Evolutionary conservation across 2,888 invertebrate species (phyloP), one percentile per base, ranked within the genome.

Genomic region (Pammene aurita): DNA sequence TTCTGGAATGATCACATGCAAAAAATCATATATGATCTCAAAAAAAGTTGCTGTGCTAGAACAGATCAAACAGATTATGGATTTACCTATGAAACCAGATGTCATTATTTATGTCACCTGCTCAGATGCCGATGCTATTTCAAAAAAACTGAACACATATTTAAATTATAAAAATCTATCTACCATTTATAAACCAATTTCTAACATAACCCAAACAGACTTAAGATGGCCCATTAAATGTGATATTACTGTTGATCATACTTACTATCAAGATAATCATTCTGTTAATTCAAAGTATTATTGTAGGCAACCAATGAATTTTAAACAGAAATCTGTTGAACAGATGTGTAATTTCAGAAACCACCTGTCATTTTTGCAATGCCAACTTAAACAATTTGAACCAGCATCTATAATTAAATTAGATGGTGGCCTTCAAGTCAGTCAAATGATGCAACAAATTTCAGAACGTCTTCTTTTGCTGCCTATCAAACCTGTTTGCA

Each of bases 71-170:
- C 78, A 82, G 64, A n/a, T 91, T 64, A 86, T 90, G 46, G 76
- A 80, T 66, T 83, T 89, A 73, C 72, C 79, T 35, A 72, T 88
- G 67, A 84, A 84, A 72, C 92, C 93, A n/a, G 83, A 89, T 74
- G 77, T 95, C 52, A 87, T 95, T 26, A 90, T 95, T 74, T 93
- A 94, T 76, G 78, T 94, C 0, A 89, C 90, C 50, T 93, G 94
- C 72, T 88, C 93, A 34, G 93, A 94, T 72, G 80, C 80, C 62
- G 95, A 95, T 77, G 85, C 93, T n/a, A 75, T 93, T 34, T 84
- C 84, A 14, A 93, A 87, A 78, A 87, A 82, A 75, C 73, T 65
- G 58, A 80, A 82, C 58, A 88, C 83, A 74, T 90, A 79, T 75
- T 74, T 84, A 18, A 86, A 90, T 77, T 90, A 88, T 73, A 76